These are phyloP conservation scores for Esox niger DNA, from an alignment of 2,113 vertebrate species.

Conservation along the genomic window DNA sequence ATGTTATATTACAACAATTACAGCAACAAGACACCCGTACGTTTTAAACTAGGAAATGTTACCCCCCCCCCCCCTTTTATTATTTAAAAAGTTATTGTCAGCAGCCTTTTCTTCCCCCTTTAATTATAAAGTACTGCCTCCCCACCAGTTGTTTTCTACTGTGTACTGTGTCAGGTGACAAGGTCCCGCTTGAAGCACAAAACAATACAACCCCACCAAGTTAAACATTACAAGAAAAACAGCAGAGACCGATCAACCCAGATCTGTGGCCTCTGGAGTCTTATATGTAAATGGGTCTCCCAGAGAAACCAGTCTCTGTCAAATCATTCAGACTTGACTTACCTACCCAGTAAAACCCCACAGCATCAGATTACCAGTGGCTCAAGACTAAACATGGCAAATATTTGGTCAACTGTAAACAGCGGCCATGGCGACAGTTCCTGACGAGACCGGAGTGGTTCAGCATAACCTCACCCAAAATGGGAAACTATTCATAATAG, in stretches of 20 bases:
- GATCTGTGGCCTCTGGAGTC: background rate
- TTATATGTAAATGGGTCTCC: background rate
- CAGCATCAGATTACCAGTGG: background rate
- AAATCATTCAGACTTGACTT: background rate
- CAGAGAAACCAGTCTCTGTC: background rate
- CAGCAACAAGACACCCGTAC: too few species aligned
- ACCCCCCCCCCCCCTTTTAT: too few species aligned
- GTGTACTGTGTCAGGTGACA: slow-evolving; percentile 29
- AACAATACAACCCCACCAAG: slow-evolving; percentile 31
- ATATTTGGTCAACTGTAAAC: slow-evolving; percentile 58
- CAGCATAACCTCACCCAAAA: slow-evolving; percentile 1
- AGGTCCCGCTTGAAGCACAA: slow-evolving; percentile 5
- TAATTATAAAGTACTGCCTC: too few species aligned
- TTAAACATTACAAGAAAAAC: slow-evolving; percentile 55
- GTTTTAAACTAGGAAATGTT: too few species aligned
- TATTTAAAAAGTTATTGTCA: too few species aligned
- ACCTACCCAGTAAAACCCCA: background rate
- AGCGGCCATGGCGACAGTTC: slow-evolving; percentile 58
- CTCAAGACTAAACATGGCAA: slow-evolving; percentile 32
- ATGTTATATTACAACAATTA: too few species aligned
- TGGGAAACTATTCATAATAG: too few species aligned
- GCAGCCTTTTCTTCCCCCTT: too few species aligned
- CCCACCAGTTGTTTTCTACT: too few species aligned
- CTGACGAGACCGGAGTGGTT: slow-evolving; percentile 27
- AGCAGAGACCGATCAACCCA: background rate